phyloP scores from a whole-genome alignment of 2,797 vertebrate species.

The Arnoldichthys spilopterus region DNA sequence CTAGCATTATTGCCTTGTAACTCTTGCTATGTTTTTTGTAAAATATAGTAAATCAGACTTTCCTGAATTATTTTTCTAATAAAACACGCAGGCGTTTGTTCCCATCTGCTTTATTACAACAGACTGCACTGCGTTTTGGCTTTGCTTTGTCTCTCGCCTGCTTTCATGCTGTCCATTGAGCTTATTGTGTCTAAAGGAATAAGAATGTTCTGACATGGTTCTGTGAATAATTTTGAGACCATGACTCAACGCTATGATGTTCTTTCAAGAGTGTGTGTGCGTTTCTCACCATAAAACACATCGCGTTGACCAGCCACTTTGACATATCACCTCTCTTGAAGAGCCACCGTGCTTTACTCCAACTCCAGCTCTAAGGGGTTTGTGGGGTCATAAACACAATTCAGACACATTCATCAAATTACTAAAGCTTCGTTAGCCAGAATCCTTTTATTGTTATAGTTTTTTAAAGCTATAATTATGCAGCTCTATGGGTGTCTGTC shows the following conservation, averaged over 20 bases:
- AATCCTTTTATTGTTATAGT: not conserved
- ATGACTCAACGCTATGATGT: constrained; percentile 20
- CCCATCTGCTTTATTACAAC: not conserved
- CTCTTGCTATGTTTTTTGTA: too few relatives aligned
- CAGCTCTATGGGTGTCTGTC: not conserved
- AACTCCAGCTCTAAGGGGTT: not conserved
- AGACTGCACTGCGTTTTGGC: not conserved
- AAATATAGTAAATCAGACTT: too few relatives aligned
- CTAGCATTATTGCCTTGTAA: too few relatives aligned
- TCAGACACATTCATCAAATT: not conserved
- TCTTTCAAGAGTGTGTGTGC: constrained; percentile 2
- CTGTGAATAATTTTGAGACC: constrained; percentile 23
- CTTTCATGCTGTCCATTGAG: not conserved
- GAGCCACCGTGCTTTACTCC: not conserved
- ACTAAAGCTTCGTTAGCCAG: not conserved
- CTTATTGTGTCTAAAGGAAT: not conserved
- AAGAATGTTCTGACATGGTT: constrained; percentile 8
- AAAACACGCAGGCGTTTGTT: too few relatives aligned
- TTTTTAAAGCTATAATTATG: not conserved
- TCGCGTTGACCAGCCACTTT: not conserved
- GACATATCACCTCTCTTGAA: not conserved
- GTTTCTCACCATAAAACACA: not conserved
- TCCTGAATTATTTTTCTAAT: too few relatives aligned
- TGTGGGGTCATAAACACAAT: not conserved
- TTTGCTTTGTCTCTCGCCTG: not conserved